Base-by-base conservation (phyloP, 2,113 vertebrate genomes). In the Petrocephalus microphthalmus region DNA sequence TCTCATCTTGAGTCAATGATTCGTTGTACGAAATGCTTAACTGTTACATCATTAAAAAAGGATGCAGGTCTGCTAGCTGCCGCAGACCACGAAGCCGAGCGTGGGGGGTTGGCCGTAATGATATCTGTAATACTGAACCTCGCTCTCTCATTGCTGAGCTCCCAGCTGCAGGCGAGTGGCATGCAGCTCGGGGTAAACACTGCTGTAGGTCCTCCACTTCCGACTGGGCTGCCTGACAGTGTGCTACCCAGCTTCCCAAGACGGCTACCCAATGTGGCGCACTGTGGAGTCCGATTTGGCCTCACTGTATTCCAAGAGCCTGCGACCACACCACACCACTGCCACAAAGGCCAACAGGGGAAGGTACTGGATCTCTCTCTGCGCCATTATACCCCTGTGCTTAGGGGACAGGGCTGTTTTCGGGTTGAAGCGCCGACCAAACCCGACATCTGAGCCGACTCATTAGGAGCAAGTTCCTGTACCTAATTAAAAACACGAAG, bases 61-160 rank as follows among this genome's bases (percentile, higher is more conserved):
- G 60, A 47, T 89, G 93, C 94, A 93, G 93, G 94, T 95, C 92
- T 88, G 60, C 90, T 90, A 92, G 92, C 88, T 92, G 91, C 84
- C 91, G 92, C 92, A 93, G 93, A 29, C 2, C 5, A 49, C 5
- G 89, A 90, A 89, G 91, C 88, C 89, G 93, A 95, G 94, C 94
- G 93, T 37, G 86, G 92, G 89, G 45, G 90, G 91, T 90, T 90
- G 90, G 57, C n/a, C 3, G 8, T 83, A 37, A n/a, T 53, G 90
- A 95, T 94, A 93, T 95, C 93, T 95, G 92, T 91, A 94, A 94
- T 94, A 93, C 89, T 92, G 93, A 93, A 95, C 94, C 94, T 92
- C 91, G 92, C 93, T 91, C 92, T 93, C 92, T 94, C 93, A 94
- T 94, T 94, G 93, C 90, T 87, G 49, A 88, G 90, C 88, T 88